A percentile compares a stretch with the other conserved stretches of the same genome.
These are phyloP conservation scores for Aphodius sticticus DNA, from an alignment of 2,888 invertebrate species.

Conservation along the genomic window DNA sequence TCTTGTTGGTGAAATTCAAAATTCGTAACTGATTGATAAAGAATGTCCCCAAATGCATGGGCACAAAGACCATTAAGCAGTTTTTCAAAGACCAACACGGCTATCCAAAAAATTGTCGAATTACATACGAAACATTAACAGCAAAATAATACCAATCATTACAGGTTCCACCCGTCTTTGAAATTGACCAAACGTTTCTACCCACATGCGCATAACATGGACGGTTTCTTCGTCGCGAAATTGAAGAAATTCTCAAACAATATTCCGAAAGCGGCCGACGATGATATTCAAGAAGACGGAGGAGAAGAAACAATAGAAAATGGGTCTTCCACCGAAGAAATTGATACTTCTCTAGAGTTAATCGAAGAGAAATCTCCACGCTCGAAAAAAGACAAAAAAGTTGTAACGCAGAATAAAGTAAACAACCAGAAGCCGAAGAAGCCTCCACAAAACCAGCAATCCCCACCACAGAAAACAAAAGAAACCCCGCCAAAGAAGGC, in stretches of 20 bases:
- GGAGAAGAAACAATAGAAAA: conserved; percentile 35
- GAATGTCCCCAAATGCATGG: too few species aligned
- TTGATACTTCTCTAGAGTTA: conserved; percentile 19
- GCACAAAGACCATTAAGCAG: too few species aligned
- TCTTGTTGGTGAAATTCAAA: too few species aligned
- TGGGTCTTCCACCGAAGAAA: conserved; percentile 15
- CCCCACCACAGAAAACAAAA: conserved; percentile 21
- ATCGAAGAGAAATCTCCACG: neutral
- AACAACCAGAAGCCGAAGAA: neutral
- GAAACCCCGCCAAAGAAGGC: conserved; percentile 6
- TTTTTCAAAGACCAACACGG: too few species aligned
- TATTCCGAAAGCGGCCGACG: conserved; percentile 56
- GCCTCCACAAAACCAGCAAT: neutral
- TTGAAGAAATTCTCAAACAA: conserved; percentile 94
- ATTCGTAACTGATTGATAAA: too few species aligned
- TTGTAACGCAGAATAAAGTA: conserved; percentile 12
- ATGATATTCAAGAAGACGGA: conserved; percentile 50
- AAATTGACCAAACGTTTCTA: conserved; percentile 91
- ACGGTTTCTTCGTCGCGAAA: conserved; percentile 99
- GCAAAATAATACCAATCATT: too few species aligned
- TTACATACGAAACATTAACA: too few species aligned
- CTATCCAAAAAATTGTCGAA: too few species aligned
- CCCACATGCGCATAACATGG: conserved; percentile 98
- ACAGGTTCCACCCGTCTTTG: conserved; percentile 87
- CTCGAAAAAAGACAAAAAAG: neutral